These are phyloP conservation scores for Cacoxenus indagator DNA, from an alignment of 2,888 invertebrate species.

Conservation along the genomic window DNA sequence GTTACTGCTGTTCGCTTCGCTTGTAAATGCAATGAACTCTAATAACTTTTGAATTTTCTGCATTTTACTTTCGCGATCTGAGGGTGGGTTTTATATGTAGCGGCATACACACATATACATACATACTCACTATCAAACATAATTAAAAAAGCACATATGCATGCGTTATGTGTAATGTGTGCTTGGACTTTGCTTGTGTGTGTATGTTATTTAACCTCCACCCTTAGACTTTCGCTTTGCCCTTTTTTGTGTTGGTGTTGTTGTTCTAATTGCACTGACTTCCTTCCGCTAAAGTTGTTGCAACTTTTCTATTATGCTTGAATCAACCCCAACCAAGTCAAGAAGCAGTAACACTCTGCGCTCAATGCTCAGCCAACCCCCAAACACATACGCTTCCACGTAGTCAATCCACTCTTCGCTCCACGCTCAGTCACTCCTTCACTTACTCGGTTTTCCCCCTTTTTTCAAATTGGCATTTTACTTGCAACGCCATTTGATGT, in stretches of 20 bases:
- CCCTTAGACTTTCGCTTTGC: slow-evolving; percentile 33
- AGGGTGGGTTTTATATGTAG: slow-evolving; percentile 55
- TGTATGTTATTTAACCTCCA: slow-evolving; percentile 57
- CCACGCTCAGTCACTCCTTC: slow-evolving; percentile 4
- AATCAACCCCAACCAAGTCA: background rate
- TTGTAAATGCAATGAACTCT: slow-evolving; percentile 69
- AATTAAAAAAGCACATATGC: slow-evolving; percentile 22
- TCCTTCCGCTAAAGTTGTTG: slow-evolving; percentile 45
- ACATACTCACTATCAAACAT: slow-evolving; percentile 8
- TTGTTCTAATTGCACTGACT: slow-evolving; percentile 61
- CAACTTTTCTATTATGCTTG: slow-evolving; percentile 37
- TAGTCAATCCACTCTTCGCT: slow-evolving; percentile 5
- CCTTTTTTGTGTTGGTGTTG: slow-evolving; percentile 46
- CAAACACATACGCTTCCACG: slow-evolving; percentile 20
- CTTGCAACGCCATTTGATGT: background rate
- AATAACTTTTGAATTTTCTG: slow-evolving; percentile 66
- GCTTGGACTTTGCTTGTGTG: slow-evolving; percentile 37
- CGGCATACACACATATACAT: slow-evolving; percentile 38
- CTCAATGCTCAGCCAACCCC: slow-evolving; percentile 17
- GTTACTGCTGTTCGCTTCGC: slow-evolving; percentile 51
- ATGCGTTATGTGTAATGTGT: slow-evolving; percentile 36
- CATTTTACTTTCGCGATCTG: slow-evolving; percentile 53
- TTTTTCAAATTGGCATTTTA: background rate
- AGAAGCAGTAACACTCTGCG: too few species aligned
- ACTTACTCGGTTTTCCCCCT: background rate